Evolutionary conservation across 2,113 vertebrate species (phyloP).

Genomic region (Thalassarche chlororhynchos): DNA sequence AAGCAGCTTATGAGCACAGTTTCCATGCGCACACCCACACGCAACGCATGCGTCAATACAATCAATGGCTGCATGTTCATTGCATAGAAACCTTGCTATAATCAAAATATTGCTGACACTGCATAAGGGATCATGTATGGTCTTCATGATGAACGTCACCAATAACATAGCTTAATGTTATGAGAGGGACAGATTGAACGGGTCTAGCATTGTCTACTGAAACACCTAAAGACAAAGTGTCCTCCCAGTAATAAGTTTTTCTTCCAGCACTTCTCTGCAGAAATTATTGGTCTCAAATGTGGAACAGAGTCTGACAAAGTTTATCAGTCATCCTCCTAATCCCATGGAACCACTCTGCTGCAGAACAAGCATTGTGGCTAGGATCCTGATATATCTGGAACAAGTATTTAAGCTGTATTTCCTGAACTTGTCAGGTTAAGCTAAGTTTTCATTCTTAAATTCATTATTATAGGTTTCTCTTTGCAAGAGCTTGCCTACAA

Average conservation of each 20-base stretch:
- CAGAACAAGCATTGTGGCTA: background rate
- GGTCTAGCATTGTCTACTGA: background rate
- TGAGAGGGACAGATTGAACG: background rate
- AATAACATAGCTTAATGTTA: background rate
- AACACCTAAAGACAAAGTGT: background rate
- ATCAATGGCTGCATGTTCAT: rapidly evolving
- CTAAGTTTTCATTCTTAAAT: background rate
- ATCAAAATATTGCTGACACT: background rate
- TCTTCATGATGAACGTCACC: background rate
- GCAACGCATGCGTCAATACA: rapidly evolving
- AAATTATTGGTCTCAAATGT: background rate
- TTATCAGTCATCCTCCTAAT: background rate
- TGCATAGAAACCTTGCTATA: background rate
- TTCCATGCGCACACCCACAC: rapidly evolving
- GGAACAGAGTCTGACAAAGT: background rate
- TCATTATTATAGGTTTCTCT: background rate
- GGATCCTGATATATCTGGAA: background rate
- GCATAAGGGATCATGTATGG: rapidly evolving
- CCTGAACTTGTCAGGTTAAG: background rate
- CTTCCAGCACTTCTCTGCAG: background rate
- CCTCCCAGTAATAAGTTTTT: background rate
- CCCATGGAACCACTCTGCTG: background rate
- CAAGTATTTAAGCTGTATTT: background rate
- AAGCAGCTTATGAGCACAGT: background rate
- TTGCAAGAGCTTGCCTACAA: background rate